Conservation (phyloP, 2,113 vertebrate species). For the Chaetura pelagica region DNA sequence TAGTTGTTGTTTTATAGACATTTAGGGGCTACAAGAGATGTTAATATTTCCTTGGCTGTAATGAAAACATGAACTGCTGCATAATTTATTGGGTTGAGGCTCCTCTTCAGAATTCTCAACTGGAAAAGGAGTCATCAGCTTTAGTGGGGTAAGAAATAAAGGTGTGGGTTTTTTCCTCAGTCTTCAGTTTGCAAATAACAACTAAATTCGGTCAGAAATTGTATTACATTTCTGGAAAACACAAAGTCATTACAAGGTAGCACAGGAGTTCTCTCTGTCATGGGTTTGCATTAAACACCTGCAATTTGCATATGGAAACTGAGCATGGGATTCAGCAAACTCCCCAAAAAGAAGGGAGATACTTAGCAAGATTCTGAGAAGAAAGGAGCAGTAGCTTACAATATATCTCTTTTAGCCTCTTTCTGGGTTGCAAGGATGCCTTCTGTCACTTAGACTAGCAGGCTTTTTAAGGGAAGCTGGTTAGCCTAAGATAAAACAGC, state of each 20-base stretch:
- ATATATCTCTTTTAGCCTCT: neutral
- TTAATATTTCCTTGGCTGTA: neutral
- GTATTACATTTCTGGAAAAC: neutral
- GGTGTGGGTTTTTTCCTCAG: neutral
- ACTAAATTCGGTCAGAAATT: neutral
- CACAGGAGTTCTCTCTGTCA: neutral
- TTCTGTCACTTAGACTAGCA: neutral
- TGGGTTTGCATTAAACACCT: neutral
- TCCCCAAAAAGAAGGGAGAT: neutral
- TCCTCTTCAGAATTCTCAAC: neutral
- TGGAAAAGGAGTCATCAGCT: neutral
- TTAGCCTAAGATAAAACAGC: neutral
- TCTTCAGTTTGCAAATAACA: neutral
- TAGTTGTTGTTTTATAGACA: neutral
- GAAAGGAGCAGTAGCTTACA: neutral
- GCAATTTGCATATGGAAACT: neutral
- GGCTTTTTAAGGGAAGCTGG: neutral
- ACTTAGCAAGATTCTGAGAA: neutral
- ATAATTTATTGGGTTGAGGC: neutral
- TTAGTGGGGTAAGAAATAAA: neutral
- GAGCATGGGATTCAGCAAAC: neutral
- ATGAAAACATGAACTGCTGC: neutral
- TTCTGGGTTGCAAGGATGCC: neutral
- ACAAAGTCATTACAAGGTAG: neutral
- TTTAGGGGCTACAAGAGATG: neutral